Conservation (phyloP, 2,888 invertebrate genomes). For the Dasysyrphus albostriatus region DNA sequence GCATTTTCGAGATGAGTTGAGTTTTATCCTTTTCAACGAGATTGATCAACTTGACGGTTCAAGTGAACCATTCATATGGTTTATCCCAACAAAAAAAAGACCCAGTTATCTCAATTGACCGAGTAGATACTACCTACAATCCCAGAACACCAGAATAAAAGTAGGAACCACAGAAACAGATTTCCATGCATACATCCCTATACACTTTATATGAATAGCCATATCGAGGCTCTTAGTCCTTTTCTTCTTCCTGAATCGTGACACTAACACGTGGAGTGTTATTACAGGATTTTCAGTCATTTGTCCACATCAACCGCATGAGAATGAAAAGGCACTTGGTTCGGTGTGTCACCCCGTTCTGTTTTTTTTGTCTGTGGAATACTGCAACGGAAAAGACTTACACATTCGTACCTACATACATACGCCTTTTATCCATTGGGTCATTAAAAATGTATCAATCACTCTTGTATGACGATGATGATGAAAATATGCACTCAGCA, state of each 20-base stretch:
- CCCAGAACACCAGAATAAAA: background rate
- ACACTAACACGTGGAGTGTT: slow-evolving; percentile 3
- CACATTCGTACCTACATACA: too few species aligned
- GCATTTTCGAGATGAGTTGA: background rate
- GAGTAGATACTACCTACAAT: background rate
- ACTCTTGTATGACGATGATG: slow-evolving; percentile 20
- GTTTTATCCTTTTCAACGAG: background rate
- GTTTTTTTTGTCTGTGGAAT: background rate
- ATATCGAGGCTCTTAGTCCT: slow-evolving; percentile 1
- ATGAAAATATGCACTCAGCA: slow-evolving; percentile 31
- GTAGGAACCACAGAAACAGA: background rate
- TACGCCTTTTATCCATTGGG: slow-evolving; percentile 7
- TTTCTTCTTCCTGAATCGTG: background rate
- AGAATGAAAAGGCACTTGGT: slow-evolving; percentile 12
- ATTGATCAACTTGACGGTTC: background rate
- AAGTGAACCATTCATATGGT: slow-evolving; percentile 2
- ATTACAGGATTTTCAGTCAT: slow-evolving; percentile 14
- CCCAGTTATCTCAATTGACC: background rate
- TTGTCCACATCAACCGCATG: slow-evolving; percentile 29
- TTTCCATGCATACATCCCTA: background rate
- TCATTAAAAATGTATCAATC: slow-evolving; percentile 55
- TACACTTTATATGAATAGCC: background rate
- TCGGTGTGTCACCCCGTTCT: background rate
- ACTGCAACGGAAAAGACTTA: slow-evolving; percentile 20
- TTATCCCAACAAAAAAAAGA: background rate